Percentiles rank a stretch among this genome's conserved stretches.
Conservation (phyloP, 2,113 vertebrate species). For the Neotragus moschatus region DNA sequence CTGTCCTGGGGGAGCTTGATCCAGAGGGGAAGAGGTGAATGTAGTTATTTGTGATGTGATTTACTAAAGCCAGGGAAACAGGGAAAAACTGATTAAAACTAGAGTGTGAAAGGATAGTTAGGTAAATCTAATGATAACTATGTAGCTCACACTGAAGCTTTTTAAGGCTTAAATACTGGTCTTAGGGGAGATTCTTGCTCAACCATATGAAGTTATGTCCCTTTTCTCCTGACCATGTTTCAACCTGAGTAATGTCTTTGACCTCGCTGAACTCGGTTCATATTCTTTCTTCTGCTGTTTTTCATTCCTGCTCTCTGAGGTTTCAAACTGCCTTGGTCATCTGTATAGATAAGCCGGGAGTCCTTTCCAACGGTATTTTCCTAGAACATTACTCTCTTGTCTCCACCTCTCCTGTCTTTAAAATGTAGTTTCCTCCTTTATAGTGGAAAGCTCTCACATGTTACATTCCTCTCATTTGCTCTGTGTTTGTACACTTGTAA, state of each 20-base stretch:
- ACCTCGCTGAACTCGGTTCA: not conserved
- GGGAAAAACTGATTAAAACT: not conserved
- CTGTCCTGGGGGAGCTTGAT: not conserved
- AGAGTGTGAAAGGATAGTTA: not conserved
- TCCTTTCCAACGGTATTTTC: not conserved
- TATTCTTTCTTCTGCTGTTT: not conserved
- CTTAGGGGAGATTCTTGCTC: not conserved
- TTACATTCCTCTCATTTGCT: not conserved
- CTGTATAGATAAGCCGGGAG: not conserved
- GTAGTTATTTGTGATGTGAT: not conserved
- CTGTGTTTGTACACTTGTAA: not conserved
- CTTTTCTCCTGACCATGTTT: not conserved
- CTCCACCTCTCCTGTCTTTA: not conserved
- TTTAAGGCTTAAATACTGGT: not conserved
- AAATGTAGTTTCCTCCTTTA: not conserved
- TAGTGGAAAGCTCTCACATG: not conserved
- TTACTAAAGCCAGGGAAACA: not conserved
- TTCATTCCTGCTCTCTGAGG: not conserved
- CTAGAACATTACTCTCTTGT: not conserved
- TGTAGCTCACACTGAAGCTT: not conserved
- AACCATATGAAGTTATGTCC: not conserved
- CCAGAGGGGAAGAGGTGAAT: not conserved
- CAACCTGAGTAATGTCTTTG: not conserved
- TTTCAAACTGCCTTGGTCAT: not conserved
- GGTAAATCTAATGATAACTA: not conserved